phyloP scores from a whole-genome alignment of 2,113 vertebrate genomes.

The Tylochromis polylepis region DNA sequence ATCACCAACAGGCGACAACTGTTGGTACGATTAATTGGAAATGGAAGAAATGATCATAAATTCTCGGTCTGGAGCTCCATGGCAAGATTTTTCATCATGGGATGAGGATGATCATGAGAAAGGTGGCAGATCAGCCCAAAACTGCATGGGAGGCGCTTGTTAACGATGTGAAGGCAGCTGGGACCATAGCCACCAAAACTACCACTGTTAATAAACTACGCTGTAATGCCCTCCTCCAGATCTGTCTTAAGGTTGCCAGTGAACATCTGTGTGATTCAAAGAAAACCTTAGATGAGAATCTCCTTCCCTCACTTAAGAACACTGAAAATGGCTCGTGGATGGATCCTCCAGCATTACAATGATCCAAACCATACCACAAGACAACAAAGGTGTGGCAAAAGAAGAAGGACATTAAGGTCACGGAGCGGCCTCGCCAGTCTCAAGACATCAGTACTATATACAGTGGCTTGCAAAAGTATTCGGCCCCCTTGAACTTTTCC shows the following conservation, averaged over 20 bases:
- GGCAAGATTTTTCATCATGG: accelerated
- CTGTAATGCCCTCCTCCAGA: neutral
- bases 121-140: accelerated
- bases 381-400: neutral
- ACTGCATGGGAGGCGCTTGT: accelerated
- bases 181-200: neutral
- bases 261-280: neutral
- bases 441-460: neutral
- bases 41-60: neutral
- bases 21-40: neutral
- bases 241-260: neutral
- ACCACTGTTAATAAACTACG: neutral
- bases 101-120: neutral
- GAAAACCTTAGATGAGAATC: neutral
- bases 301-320: neutral
- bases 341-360: neutral
- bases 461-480: no score
- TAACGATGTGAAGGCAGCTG: neutral
- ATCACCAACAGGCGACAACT: neutral
- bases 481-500: no score
- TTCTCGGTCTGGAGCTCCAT: neutral
- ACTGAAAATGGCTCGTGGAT: neutral
- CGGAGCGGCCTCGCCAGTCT: neutral
- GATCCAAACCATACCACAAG: neutral
- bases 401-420: neutral